Base-by-base conservation (phyloP, 2,888 invertebrate species). In the Nymphalis urticae region DNA sequence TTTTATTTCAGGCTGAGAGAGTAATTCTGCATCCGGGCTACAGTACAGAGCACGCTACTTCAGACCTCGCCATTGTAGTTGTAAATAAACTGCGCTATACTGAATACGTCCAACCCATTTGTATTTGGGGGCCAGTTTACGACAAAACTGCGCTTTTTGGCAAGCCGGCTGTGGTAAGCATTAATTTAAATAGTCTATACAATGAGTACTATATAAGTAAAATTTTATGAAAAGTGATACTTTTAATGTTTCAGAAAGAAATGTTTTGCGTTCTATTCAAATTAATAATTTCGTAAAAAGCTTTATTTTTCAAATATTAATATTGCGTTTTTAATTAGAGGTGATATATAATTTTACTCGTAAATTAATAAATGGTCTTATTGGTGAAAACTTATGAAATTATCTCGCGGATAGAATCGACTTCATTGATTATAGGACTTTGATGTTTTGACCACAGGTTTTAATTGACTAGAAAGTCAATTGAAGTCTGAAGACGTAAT, bases 111-210 rank as follows among this genome's bases (percentile, higher is more conserved):
- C 90, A 91, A 70, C 92, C 92, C 7, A 86, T 92, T 70, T 92
- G 92, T 70, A 64, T 92, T 48, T 92, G 89, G 90, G 91, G 91
- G 3, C 92, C 92, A 1, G 82, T 84, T 10, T 90, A 89, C 74
- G 84, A 90, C 47, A 92, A 91, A 76, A 77, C 75, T 8, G 77
- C 77, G 47, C 74, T 92, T 0, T 82, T 82, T 74, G 89, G 86
- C 50, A 82, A 79, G 64, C 83, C 86, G 75, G 90, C 87, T 13
- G 85, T 83, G 75, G 92, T 92, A 78, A 80, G 81, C 75, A 32
- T 54, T 58, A 61, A 68, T 62, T 64, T 68, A 65, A 51, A 64
- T 63, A 59, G 62, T 67, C 48, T 62, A 61, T 66, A 64, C 59
- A 64, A 48, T 48, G 51, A 65, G 63, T 64, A 56, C 54, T 56